These are phyloP conservation scores for Sthenelais limicola DNA, from an alignment of 2,888 invertebrate species.

Conservation along the genomic window DNA sequence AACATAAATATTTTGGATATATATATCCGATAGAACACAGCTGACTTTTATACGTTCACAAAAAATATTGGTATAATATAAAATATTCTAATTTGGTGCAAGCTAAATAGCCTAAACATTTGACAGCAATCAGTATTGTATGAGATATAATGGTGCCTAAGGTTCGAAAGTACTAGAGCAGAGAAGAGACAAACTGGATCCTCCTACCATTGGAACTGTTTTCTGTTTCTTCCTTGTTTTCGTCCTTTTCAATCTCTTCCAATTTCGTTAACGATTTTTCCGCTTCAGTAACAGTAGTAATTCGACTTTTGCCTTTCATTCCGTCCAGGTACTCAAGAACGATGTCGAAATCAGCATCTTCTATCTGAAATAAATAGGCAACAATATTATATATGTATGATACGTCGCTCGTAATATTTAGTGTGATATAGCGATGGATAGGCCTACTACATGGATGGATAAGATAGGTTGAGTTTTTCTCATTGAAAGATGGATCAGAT, in stretches of 20 bases:
- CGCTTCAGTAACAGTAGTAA: constrained; percentile 53
- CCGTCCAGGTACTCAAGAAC: constrained; percentile 58
- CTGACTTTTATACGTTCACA: too few species aligned
- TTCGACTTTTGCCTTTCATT: constrained; percentile 55
- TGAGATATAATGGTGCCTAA: neutral
- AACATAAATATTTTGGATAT: too few species aligned
- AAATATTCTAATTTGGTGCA: too few species aligned
- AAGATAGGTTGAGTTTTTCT: neutral
- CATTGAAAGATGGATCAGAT: neutral
- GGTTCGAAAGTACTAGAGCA: neutral
- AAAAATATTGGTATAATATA: too few species aligned
- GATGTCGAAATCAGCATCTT: constrained; percentile 53
- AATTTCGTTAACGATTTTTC: constrained; percentile 50
- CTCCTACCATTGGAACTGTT: neutral
- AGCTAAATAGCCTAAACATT: too few species aligned
- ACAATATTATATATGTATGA: neutral
- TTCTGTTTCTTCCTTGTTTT: constrained; percentile 21
- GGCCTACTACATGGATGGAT: neutral
- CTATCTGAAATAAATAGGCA: constrained; percentile 49
- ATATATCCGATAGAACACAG: too few species aligned
- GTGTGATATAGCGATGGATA: neutral
- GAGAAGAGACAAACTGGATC: neutral
- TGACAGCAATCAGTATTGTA: neutral
- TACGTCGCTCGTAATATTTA: neutral
- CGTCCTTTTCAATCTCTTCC: neutral